These are phyloP conservation scores for Lycocorax pyrrhopterus DNA, from an alignment of 2,113 vertebrate species.

Conservation along the genomic window DNA sequence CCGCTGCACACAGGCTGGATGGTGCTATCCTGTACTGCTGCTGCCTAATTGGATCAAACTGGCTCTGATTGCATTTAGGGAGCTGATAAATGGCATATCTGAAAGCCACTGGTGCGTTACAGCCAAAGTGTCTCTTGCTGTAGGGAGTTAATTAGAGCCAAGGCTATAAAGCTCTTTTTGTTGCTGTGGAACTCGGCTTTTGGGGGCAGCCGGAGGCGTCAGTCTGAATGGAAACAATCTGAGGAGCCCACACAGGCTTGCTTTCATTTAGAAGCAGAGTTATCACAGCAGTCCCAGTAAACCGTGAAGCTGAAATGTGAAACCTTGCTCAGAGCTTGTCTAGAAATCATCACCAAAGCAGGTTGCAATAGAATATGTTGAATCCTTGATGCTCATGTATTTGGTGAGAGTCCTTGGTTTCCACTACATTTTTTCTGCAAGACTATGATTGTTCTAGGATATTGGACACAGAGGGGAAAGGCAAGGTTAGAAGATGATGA, in stretches of 20 bases:
- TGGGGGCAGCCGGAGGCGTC: neutral
- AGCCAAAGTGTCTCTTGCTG: neutral
- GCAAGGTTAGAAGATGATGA: neutral
- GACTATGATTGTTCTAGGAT: neutral
- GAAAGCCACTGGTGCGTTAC: neutral
- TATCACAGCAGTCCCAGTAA: neutral
- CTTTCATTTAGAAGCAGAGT: neutral
- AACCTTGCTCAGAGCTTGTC: neutral
- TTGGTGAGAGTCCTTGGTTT: neutral
- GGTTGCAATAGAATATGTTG: neutral
- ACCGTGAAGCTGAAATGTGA: neutral
- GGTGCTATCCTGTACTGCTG: neutral
- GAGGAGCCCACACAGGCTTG: neutral
- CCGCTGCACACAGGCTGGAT: neutral
- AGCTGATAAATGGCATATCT: slow-evolving; percentile 32
- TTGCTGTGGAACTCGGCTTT: neutral
- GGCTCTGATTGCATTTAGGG: slow-evolving; percentile 25
- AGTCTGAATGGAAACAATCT: neutral
- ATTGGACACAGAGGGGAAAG: neutral
- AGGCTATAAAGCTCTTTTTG: neutral
- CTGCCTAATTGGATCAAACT: slow-evolving; percentile 9
- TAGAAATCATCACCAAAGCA: neutral
- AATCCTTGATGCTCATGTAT: neutral
- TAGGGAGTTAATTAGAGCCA: slow-evolving; percentile 41
- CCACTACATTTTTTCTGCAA: neutral